phyloP scores from a whole-genome alignment of 2,113 vertebrate species.

The Ranitomeya imitator region DNA sequence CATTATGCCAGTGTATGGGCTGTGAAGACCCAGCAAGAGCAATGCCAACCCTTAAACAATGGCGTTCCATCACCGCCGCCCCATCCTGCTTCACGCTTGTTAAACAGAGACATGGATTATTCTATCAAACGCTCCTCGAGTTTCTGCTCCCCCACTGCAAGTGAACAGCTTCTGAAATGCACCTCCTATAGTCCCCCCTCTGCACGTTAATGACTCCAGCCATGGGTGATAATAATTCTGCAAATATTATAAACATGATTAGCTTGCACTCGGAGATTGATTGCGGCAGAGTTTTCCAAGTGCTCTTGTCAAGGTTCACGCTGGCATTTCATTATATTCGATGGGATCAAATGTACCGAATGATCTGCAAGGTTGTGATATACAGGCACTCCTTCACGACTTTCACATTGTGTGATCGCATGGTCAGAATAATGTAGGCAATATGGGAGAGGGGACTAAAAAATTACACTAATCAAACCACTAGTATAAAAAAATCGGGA shows the following conservation, averaged over 20 bases:
- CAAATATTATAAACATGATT: constrained; percentile 97
- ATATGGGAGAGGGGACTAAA: not conserved
- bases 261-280: constrained; percentile 92
- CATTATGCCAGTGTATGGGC: constrained; percentile 99
- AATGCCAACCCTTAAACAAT: constrained; percentile 98
- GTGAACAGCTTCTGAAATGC: constrained; percentile 79
- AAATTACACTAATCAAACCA: too few relatives aligned
- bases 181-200: constrained; percentile 64
- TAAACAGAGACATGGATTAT: constrained; percentile 98
- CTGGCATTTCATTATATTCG: constrained; percentile 25
- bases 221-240: constrained; percentile 88
- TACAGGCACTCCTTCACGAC: not conserved
- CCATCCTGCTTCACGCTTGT: constrained; percentile 95
- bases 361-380: constrained; percentile 10
- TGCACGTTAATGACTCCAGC: constrained; percentile 88
- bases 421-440: not conserved
- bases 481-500: too few relatives aligned
- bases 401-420: not conserved
- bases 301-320: constrained; percentile 73
- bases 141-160: constrained; percentile 79
- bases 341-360: not conserved
- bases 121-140: constrained; percentile 98
- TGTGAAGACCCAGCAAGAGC: constrained; percentile 84
- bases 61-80: constrained; percentile 90
- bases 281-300: constrained; percentile 80